Percentiles rank a stretch among this genome's conserved stretches.
phyloP scores from a whole-genome alignment of 2,113 vertebrate species.

The Coptodon bakossiorum region DNA sequence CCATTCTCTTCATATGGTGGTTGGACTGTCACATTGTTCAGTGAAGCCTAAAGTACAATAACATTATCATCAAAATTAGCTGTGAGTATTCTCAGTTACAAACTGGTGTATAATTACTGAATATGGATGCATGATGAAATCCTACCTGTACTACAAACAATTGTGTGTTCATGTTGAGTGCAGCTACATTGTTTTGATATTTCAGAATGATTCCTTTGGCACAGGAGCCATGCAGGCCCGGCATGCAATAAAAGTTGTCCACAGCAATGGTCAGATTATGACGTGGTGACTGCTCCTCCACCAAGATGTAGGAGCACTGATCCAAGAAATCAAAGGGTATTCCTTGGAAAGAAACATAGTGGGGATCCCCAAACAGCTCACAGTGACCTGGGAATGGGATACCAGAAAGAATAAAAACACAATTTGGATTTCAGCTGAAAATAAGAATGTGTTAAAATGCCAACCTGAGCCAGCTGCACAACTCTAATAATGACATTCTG shows the following conservation, averaged over 20 bases:
- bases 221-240: constrained; percentile 29
- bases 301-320: constrained; percentile 64
- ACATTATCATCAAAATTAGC: neutral
- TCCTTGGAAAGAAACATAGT: constrained; percentile 69
- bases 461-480: neutral
- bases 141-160: constrained; percentile 32
- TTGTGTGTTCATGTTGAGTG: constrained; percentile 10
- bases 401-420: neutral
- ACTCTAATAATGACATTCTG: neutral
- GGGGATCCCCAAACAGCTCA: constrained; percentile 70
- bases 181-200: constrained; percentile 47
- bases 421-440: neutral
- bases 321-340: constrained; percentile 49
- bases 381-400: constrained; percentile 55
- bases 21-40: constrained; percentile 44
- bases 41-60: constrained; percentile 32
- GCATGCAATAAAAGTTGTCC: constrained; percentile 55
- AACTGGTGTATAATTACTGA: neutral
- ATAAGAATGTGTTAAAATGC: neutral
- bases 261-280: constrained; percentile 60
- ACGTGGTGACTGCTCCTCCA: constrained; percentile 53
- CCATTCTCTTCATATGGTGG: constrained; percentile 51
- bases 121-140: neutral
- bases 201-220: constrained; percentile 56
- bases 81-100: too few species aligned